Percentiles rank a stretch among this genome's conserved stretches.
Conservation (phyloP, 2,888 invertebrate genomes). For the Polydrusus tereticollis region DNA sequence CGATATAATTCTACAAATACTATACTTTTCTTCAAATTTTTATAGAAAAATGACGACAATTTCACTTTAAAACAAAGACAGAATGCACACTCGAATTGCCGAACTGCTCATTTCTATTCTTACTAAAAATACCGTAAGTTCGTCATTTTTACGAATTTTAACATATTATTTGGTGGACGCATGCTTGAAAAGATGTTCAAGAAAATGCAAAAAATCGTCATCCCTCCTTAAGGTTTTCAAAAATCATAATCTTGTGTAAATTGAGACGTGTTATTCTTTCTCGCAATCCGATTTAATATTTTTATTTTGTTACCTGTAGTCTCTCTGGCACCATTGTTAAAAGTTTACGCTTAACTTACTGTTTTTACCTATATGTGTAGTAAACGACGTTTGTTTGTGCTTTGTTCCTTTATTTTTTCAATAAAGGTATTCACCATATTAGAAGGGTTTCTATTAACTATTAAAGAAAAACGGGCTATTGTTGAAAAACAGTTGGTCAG, state of each 20-base stretch:
- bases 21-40: no score
- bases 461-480: no score
- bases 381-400: not conserved
- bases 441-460: no score
- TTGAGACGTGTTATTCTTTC: not conserved
- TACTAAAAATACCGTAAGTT: not conserved
- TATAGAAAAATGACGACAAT: no score
- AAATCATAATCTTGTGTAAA: not conserved
- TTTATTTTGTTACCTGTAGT: not conserved
- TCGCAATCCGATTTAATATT: not conserved
- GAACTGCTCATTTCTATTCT: no score
- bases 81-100: no score
- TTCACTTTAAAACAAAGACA: no score
- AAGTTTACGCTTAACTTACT: not conserved
- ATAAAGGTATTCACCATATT: not conserved
- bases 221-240: not conserved
- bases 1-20: no score
- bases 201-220: no score
- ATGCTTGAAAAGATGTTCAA: not conserved
- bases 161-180: no score
- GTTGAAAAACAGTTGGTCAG: no score
- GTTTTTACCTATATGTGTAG: not conserved
- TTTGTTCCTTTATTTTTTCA: slow-evolving; percentile 9
- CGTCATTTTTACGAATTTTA: not conserved
- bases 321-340: not conserved